These are phyloP conservation scores for Odontocerum albicorne DNA, from an alignment of 2,888 invertebrate species.

Conservation along the genomic window DNA sequence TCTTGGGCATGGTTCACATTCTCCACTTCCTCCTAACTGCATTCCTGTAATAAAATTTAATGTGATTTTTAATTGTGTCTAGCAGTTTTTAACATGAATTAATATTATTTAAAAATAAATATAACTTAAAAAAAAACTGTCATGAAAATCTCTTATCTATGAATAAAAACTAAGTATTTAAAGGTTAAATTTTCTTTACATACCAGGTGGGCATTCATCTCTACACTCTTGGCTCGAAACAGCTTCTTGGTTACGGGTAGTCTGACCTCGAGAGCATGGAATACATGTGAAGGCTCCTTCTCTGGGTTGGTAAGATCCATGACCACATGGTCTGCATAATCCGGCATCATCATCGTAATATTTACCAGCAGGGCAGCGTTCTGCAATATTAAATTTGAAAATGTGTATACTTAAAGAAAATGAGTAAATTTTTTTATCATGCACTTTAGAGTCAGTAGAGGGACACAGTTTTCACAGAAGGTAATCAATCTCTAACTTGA, in stretches of 20 bases:
- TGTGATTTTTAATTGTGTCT: neutral
- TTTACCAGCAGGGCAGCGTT: conserved; percentile 91
- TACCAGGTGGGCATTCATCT: conserved; percentile 81
- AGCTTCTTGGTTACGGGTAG: conserved; percentile 88
- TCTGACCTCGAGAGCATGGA: conserved; percentile 87
- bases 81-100: too few species aligned
- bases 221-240: conserved; percentile 85
- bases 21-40: conserved; percentile 83
- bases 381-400: conserved; percentile 47
- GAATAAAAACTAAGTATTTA: too few species aligned
- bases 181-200: too few species aligned
- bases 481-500: too few species aligned
- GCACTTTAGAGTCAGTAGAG: too few species aligned
- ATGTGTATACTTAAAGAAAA: neutral
- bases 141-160: too few species aligned
- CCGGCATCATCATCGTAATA: conserved; percentile 89
- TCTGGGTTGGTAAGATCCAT: conserved; percentile 89
- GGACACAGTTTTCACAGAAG: too few species aligned
- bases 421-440: neutral
- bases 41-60: conserved; percentile 64
- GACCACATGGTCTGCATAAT: conserved; percentile 88
- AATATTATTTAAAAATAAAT: conserved; percentile 1
- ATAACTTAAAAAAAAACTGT: neutral
- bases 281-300: conserved; percentile 90
- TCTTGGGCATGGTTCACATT: conserved; percentile 89